These are phyloP conservation scores for Sminthurides bifidus DNA, from an alignment of 1,140 invertebrate species.

Conservation along the genomic window DNA sequence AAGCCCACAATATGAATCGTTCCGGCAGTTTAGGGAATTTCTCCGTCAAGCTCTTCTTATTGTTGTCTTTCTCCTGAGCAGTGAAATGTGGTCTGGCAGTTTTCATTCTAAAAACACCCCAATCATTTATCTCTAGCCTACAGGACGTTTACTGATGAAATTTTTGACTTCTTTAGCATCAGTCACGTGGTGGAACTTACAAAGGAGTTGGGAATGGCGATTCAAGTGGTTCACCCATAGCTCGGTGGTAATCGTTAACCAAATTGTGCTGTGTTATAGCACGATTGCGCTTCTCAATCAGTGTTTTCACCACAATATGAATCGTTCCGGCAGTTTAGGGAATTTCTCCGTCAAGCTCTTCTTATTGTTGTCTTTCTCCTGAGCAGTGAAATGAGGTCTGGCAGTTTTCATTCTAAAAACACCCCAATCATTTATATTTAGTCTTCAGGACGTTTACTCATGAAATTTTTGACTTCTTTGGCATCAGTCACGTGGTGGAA, in stretches of 20 bases:
- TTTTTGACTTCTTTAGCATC: too few relatives aligned
- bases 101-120: too few relatives aligned
- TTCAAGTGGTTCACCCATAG: slow-evolving; percentile 21
- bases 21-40: slow-evolving; percentile 29
- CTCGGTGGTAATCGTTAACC: slow-evolving; percentile 10
- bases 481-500: too few relatives aligned
- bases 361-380: slow-evolving; percentile 16
- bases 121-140: too few relatives aligned
- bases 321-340: slow-evolving; percentile 26
- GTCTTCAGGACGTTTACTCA: too few relatives aligned
- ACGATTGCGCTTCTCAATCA: slow-evolving; percentile 29
- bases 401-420: slow-evolving; percentile 26
- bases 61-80: slow-evolving; percentile 14
- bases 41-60: slow-evolving; percentile 11
- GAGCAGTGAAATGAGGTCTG: slow-evolving; percentile 18
- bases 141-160: too few relatives aligned
- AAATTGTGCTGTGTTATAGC: slow-evolving; percentile 24
- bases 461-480: too few relatives aligned
- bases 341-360: slow-evolving; percentile 10
- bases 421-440: too few relatives aligned
- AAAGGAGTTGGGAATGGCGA: slow-evolving; percentile 30
- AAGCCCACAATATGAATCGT: slow-evolving; percentile 27
- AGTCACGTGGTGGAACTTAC: background rate
- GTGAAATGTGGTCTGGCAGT: slow-evolving; percentile 28
- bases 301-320: slow-evolving; percentile 27